Percentiles rank a stretch among this genome's conserved stretches.
phyloP scores from a whole-genome alignment of 2,113 vertebrate genomes.

The Ia io region DNA sequence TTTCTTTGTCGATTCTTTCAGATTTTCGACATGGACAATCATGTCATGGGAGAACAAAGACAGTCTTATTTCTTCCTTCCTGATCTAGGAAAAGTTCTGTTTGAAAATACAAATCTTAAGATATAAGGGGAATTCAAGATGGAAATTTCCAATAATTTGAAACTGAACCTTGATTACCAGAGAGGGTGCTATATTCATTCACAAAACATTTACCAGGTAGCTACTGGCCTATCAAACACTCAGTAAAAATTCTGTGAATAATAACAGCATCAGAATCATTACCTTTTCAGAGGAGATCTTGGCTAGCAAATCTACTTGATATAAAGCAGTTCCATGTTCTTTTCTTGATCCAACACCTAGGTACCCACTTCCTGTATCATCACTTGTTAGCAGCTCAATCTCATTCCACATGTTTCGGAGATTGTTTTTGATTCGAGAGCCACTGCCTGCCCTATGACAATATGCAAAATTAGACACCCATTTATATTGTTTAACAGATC shows the following conservation, averaged over 20 bases:
- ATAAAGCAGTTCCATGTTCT: conserved; percentile 88
- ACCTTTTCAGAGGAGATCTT: conserved; percentile 92
- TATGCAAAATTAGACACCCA: neutral
- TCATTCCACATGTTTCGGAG: conserved; percentile 89
- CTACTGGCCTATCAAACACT: neutral
- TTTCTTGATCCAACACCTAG: conserved; percentile 82
- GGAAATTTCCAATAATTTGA: neutral
- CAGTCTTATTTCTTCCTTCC: neutral
- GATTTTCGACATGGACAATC: neutral
- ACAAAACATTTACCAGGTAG: neutral
- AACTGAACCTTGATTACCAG: neutral
- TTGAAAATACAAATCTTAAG: neutral
- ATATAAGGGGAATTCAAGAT: neutral
- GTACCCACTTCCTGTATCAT: conserved; percentile 87
- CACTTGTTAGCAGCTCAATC: conserved; percentile 90
- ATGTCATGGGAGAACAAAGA: neutral
- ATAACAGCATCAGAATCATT: neutral
- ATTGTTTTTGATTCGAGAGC: neutral
- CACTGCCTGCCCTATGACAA: conserved; percentile 28
- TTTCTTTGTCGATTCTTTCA: neutral
- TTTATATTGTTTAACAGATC: neutral
- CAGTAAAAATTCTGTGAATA: neutral
- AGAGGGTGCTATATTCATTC: neutral
- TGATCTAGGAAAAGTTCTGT: neutral
- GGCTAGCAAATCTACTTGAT: conserved; percentile 90